Percentiles rank a stretch among this genome's conserved stretches.
Conservation (phyloP, 2,797 vertebrate species). For the Cuniculus paca region DNA sequence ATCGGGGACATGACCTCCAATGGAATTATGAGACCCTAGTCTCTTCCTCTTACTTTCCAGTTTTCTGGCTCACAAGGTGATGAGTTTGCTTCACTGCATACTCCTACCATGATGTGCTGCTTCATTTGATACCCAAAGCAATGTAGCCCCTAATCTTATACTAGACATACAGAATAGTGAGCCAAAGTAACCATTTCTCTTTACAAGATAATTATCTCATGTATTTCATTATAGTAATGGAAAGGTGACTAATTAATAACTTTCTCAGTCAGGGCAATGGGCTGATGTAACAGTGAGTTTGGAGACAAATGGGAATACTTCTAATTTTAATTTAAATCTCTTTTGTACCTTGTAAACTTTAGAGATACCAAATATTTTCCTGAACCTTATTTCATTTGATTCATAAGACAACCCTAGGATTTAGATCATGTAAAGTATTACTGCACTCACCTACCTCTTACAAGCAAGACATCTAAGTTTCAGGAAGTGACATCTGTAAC, state of each 20-base stretch:
- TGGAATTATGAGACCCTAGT: too few relatives aligned
- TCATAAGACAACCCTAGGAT: conserved; percentile 12
- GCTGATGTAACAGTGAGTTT: neutral
- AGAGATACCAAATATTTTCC: neutral
- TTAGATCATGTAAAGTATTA: neutral
- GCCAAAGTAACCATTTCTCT: neutral
- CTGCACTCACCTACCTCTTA: neutral
- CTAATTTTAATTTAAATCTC: neutral
- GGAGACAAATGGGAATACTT: neutral
- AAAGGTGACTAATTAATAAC: neutral
- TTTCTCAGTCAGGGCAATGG: neutral
- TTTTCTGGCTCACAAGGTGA: neutral
- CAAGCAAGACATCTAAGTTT: neutral
- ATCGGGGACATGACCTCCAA: neutral
- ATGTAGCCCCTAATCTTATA: neutral
- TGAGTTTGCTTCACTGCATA: neutral
- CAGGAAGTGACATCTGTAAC: neutral
- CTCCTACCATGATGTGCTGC: neutral
- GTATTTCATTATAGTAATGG: neutral
- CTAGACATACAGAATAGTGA: neutral
- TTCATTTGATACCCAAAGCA: neutral
- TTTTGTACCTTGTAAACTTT: neutral
- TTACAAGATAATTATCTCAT: neutral
- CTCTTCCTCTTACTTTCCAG: neutral
- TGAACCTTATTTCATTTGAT: neutral